A percentile compares a stretch with the other conserved stretches of the same genome.
Conservation (phyloP, 1,140 invertebrate species). For the Capitella teleta region DNA sequence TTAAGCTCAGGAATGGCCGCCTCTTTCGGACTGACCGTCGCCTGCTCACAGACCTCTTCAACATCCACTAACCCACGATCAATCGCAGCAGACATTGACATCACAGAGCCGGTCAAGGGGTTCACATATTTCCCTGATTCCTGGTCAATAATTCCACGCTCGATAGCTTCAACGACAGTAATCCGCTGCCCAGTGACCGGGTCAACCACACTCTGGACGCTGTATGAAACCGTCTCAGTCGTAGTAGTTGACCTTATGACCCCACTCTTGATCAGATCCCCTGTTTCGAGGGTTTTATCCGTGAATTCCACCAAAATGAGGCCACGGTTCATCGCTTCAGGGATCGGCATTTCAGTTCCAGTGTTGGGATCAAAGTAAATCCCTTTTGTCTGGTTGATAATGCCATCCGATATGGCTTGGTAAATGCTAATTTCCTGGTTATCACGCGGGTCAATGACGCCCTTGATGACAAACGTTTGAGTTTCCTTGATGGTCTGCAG, state of each 20-base stretch:
- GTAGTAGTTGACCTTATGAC: conserved; percentile 6
- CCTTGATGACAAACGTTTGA: conserved; percentile 29
- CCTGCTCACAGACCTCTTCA: conserved; percentile 60
- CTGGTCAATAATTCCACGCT: conserved; percentile 12
- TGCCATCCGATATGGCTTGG: conserved; percentile 26
- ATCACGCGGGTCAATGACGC: conserved; percentile 28
- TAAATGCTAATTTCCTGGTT: conserved; percentile 30
- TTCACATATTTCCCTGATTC: conserved; percentile 51
- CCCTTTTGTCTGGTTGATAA: conserved; percentile 24
- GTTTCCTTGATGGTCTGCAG: conserved; percentile 12
- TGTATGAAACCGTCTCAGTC: conserved; percentile 10
- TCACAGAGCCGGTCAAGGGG: conserved; percentile 57
- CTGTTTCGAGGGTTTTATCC: conserved; percentile 19
- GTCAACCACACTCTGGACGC: conserved; percentile 58
- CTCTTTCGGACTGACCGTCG: conserved; percentile 67
- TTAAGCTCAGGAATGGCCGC: conserved; percentile 59
- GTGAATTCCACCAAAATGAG: conserved; percentile 40
- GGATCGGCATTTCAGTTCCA: conserved; percentile 39
- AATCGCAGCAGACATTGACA: conserved; percentile 68
- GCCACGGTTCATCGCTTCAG: conserved; percentile 47
- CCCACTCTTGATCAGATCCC: conserved; percentile 12
- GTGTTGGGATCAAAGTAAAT: conserved; percentile 29
- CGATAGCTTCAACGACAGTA: conserved; percentile 11
- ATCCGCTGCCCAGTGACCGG: conserved; percentile 55
- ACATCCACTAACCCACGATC: conserved; percentile 62